Percentiles rank a stretch among this genome's conserved stretches.
Conservation (phyloP, 2,888 invertebrate species). For the Harpalus rubripes region DNA sequence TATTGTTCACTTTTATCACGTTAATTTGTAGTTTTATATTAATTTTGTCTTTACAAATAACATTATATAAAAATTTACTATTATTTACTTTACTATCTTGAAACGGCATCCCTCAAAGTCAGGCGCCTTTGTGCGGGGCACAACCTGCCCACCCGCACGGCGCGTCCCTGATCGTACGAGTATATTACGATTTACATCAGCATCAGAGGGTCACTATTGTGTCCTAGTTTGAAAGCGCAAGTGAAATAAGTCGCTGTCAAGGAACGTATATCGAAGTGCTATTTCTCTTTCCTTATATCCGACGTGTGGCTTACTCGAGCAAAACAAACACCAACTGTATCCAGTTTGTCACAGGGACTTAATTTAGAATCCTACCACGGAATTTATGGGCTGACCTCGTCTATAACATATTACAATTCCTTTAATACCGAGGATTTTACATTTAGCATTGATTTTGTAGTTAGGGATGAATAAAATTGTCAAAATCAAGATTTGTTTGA, state of each 20-base stretch:
- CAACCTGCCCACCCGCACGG: no score
- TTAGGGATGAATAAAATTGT: neutral
- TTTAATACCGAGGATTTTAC: conserved; percentile 21
- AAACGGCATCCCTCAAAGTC: no score
- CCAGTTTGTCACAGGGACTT: conserved; percentile 55
- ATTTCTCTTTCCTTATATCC: conserved; percentile 53
- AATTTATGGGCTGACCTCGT: conserved; percentile 43
- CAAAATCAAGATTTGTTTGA: neutral
- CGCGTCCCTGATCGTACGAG: no score
- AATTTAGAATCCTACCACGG: conserved; percentile 34
- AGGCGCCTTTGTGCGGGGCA: no score
- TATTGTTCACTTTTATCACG: no score
- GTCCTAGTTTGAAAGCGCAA: neutral
- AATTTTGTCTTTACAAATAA: no score
- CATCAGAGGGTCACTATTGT: neutral
- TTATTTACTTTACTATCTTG: no score
- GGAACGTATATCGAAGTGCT: conserved; percentile 40
- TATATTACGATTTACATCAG: neutral
- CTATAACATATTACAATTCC: conserved; percentile 48
- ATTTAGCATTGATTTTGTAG: neutral
- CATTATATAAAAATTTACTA: no score
- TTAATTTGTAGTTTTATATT: no score
- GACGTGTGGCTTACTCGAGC: conserved; percentile 50
- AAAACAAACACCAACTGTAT: conserved; percentile 53
- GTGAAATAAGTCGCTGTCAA: conserved; percentile 22